Percentiles rank a stretch among this genome's conserved stretches.
These are phyloP conservation scores for Zelleria hepariella DNA, from an alignment of 2,888 invertebrate genomes.

Conservation along the genomic window DNA sequence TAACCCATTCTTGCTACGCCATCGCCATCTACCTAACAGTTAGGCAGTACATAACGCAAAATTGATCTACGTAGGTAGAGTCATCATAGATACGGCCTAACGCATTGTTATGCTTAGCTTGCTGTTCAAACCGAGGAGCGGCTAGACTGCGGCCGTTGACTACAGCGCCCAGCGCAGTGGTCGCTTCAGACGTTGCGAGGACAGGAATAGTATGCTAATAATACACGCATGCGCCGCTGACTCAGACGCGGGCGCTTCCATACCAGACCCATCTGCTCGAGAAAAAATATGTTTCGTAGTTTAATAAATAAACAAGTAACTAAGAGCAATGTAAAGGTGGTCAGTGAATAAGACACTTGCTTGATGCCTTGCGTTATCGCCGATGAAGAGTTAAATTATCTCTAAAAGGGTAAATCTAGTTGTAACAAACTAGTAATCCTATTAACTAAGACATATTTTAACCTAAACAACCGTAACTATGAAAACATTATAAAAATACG, in stretches of 20 bases:
- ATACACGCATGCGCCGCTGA: constrained; percentile 34
- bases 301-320: neutral
- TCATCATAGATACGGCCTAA: no score
- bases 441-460: no score
- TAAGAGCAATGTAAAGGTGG: neutral
- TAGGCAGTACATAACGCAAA: no score
- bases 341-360: neutral
- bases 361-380: no score
- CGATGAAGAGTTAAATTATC: no score
- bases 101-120: neutral
- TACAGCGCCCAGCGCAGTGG: neutral
- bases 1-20: no score
- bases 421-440: no score
- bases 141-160: neutral
- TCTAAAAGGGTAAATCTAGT: no score
- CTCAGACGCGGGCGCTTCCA: constrained; percentile 21
- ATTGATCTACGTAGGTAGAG: no score
- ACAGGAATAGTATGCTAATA: constrained; percentile 51
- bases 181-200: constrained; percentile 11
- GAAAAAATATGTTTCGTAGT: neutral
- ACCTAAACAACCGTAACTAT: no score
- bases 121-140: neutral
- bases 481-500: neutral
- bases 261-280: neutral
- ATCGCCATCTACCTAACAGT: no score